Evolutionary conservation across 2,797 vertebrate genomes (phyloP).

Genomic region (Pangasius sanitwongsei): DNA sequence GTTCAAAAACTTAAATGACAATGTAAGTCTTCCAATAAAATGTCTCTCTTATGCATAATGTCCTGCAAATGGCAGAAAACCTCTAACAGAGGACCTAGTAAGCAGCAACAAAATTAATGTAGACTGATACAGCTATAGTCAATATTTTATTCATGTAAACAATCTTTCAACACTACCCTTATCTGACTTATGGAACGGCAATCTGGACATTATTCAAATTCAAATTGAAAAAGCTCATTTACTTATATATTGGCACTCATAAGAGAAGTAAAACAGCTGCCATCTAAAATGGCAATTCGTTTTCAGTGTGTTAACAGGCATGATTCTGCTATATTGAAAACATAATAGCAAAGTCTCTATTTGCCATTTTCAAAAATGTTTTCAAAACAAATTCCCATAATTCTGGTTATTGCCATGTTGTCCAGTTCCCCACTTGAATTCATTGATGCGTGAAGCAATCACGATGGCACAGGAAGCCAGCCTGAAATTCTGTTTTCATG

Average conservation of each 20-base stretch:
- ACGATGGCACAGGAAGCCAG: conserved; percentile 3
- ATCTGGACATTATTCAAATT: neutral
- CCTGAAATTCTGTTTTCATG: conserved; percentile 60
- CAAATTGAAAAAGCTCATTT: neutral
- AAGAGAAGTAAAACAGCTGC: neutral
- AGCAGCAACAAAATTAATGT: neutral
- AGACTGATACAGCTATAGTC: neutral
- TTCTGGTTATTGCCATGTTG: conserved; percentile 21
- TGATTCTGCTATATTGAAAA: neutral
- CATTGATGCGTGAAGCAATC: conserved; percentile 28
- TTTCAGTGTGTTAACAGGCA: neutral
- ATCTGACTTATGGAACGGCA: neutral
- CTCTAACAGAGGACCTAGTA: neutral
- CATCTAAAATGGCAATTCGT: neutral
- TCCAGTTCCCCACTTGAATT: conserved; percentile 18
- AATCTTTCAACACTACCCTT: neutral
- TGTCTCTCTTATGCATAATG: neutral
- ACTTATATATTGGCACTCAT: neutral
- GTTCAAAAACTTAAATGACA: neutral
- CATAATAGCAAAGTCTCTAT: neutral
- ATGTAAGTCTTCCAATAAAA: neutral
- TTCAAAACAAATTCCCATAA: conserved; percentile 5
- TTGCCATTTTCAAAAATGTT: conserved; percentile 5
- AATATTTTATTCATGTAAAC: neutral
- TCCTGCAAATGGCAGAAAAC: neutral